Percentiles rank a stretch among this genome's conserved stretches.
Conservation (phyloP, 1,140 invertebrate genomes). For the Zaprionus gabonicus region DNA sequence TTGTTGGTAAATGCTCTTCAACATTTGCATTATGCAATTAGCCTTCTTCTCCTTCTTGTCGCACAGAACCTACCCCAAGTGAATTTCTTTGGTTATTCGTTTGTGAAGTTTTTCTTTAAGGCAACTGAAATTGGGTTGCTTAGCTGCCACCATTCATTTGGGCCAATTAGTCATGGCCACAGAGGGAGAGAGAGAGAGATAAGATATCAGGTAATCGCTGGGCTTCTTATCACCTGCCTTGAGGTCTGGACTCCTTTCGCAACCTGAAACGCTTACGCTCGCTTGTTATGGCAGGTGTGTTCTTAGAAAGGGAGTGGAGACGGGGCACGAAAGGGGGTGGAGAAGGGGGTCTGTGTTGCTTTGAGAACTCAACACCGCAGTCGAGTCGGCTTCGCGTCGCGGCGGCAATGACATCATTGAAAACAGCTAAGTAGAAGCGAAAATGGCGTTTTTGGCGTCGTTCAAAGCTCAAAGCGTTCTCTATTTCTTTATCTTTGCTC, state of each 20-base stretch:
- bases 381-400: slow-evolving; percentile 6
- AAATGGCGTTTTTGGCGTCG: slow-evolving; percentile 52
- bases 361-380: not conserved
- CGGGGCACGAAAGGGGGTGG: not conserved
- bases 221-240: slow-evolving; percentile 62
- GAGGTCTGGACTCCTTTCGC: slow-evolving; percentile 48
- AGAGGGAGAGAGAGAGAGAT: slow-evolving; percentile 34
- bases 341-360: slow-evolving; percentile 17
- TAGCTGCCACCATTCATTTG: slow-evolving; percentile 50
- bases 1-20: not conserved
- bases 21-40: slow-evolving; percentile 44
- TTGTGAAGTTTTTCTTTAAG: slow-evolving; percentile 15
- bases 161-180: slow-evolving; percentile 73
- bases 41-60: not conserved
- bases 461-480: slow-evolving; percentile 4
- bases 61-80: slow-evolving; percentile 69
- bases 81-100: not conserved
- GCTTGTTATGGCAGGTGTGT: slow-evolving; percentile 65
- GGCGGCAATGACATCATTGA: slow-evolving; percentile 75
- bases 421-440: slow-evolving; percentile 60
- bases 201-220: slow-evolving; percentile 72
- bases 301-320: not conserved
- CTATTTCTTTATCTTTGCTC: not conserved
- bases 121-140: slow-evolving; percentile 10
- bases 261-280: slow-evolving; percentile 30